Evolutionary conservation across 2,113 vertebrate genomes (phyloP), one percentile per base, ranked within the genome.

Genomic region (Gopherus evgoodei): DNA sequence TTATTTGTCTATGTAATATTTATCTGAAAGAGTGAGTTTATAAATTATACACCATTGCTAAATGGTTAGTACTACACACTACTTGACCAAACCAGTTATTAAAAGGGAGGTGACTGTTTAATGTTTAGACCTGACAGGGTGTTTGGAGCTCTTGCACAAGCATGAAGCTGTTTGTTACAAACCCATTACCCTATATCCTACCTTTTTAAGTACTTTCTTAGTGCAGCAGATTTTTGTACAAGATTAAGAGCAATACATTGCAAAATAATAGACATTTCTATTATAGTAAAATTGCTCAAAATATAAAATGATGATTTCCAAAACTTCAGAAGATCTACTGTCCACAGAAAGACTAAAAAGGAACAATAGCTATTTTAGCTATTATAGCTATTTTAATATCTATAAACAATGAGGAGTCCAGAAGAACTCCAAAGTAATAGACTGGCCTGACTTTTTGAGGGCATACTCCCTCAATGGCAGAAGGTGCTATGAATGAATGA

Each of bases 1-100:
- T 86, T 80, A 87, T 31, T 94, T 52, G 38, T 29, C 62, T 91
- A 93, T 88, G 44, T 62, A 94, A 79, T 90, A 90, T 92, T 92
- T 88, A 81, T 84, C 75, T 87, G 17, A 88, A 91, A 44, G 56
- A 9, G 50, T 4, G 19, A 62, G 5, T 88, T 62, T 24, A 87
- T 38, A 72, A 90, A 97, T 94, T 87, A 11, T 75, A 44, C 88
- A 31, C 19, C 25, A 78, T 53, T 69, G 16, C 6, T 92, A 83
- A 82, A 87, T 91, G 50, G 11, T 90, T 91, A 38, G 1, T 10
- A 38, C 29, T 35, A 29, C 11, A 54, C 50, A 54, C n/a, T 92
- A 79, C 93, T 93, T 82, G 84, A 85, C 16, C 13, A 84, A 90
- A 90, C 89, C 78, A 89, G 80, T 1, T 3, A 89, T 93, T 86